These are phyloP conservation scores for Biston betularia DNA, from an alignment of 2,888 invertebrate genomes.

Conservation along the genomic window DNA sequence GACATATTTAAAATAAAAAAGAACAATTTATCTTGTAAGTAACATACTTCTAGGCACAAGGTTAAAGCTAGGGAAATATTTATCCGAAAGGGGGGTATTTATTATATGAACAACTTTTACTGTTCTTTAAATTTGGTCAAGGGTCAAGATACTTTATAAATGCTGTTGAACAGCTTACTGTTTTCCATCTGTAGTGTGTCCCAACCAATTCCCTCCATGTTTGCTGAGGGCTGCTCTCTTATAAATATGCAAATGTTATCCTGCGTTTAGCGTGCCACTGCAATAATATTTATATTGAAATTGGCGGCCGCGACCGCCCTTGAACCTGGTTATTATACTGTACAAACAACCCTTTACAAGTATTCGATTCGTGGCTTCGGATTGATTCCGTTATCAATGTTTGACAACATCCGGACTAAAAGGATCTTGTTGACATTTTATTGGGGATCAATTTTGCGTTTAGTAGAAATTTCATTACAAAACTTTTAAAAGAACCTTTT, in stretches of 20 bases:
- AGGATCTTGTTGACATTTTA: slow-evolving; percentile 52
- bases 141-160: neutral
- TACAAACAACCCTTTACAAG: slow-evolving; percentile 69
- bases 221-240: slow-evolving; percentile 79
- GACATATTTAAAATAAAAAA: too few relatives aligned
- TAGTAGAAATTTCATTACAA: slow-evolving; percentile 2
- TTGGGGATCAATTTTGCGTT: slow-evolving; percentile 14
- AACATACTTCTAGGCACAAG: too few relatives aligned
- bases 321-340: slow-evolving; percentile 77
- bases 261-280: slow-evolving; percentile 77
- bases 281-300: slow-evolving; percentile 84
- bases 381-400: slow-evolving; percentile 64
- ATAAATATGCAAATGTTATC: slow-evolving; percentile 85
- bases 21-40: too few relatives aligned
- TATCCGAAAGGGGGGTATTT: too few relatives aligned
- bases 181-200: slow-evolving; percentile 35
- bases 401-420: slow-evolving; percentile 61
- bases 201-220: slow-evolving; percentile 76
- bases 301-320: slow-evolving; percentile 69
- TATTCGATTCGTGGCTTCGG: slow-evolving; percentile 54
- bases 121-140: too few relatives aligned
- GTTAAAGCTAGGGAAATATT: too few relatives aligned
- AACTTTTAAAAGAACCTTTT: neutral
- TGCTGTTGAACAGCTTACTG: slow-evolving; percentile 21
- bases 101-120: too few relatives aligned